Evolutionary conservation across 2,113 vertebrate species (phyloP), one percentile per base, ranked within the genome.

Genomic region (Poicephalus gulielmi): DNA sequence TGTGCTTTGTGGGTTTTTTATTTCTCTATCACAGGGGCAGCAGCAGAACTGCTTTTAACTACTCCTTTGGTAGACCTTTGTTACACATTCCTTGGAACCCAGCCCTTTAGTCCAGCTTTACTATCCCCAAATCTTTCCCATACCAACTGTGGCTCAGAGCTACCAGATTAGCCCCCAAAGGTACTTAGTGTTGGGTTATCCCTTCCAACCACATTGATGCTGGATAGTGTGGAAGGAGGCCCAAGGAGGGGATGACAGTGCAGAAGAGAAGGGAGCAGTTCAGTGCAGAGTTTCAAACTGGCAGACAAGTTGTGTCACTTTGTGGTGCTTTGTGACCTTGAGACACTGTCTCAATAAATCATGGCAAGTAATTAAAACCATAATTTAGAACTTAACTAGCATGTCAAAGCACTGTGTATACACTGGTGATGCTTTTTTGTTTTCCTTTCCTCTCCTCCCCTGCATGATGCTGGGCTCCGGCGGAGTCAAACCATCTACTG

Each of bases 311-410:
- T 43, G 39, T 82, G 83, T 86, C 86, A 69, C 77, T 88, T 92
- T 57, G 47, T 67, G 86, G 59, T 83, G 64, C 79, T 90, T 88
- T 92, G 35, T 93, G 94, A 96, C 94, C 95, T 94, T 93, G 90
- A 94, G 60, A 69, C 53, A 27, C 77, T 78, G 73, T 52, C 90
- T 93, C 86, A 44, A 57, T 84, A 95, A 94, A 95, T 95, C 94
- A 96, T 83, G 95, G 81, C 90, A 89, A 94, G 83, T 89, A 93
- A 96, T 96, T 94, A 95, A 95, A 86, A 93, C 28, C 73, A 73
- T 92, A 73, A 94, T 93, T 96, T 94, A 88, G 80, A 94, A 86
- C 47, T 86, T 62, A 94, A 84, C 66, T 57, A 88, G 95, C 73
- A 46, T 83, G 73, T 88, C 85, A 74, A 50, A 92, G 80, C 68